Evolutionary conservation across 2,113 vertebrate genomes (phyloP), one percentile per base, ranked within the genome.

Genomic region (Nerophis ophidion): DNA sequence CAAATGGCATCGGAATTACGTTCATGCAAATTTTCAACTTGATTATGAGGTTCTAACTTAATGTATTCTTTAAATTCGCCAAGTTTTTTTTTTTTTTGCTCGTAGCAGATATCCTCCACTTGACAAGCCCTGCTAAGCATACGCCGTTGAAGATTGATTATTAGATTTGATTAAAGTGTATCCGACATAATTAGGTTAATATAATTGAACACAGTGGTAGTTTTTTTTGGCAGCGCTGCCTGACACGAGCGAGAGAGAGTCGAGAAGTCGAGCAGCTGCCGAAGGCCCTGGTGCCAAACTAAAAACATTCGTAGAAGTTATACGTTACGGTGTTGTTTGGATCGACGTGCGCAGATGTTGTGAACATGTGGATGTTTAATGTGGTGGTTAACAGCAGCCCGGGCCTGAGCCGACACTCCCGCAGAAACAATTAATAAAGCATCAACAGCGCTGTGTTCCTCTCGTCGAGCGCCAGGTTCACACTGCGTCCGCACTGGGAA

Each of bases 371-470:
- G 75, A 80, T 71, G 70, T 84, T 85, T 89, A 83, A 84, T 88
- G 71, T 76, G 79, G 75, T 75, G 70, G 77, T 84, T 86, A 86
- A 86, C 83, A 70, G 72, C 44, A 65, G 74, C 82, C 79, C 82
- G 80, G 58, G 66, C 73, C 72, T 75, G 67, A 72, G 65, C 78
- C 70, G 76, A 66, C 79, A 74, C 78, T 86, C 77, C 76, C 82
- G 78, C 63, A 84, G 83, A 88, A 85, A 85, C 82, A 81, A 89
- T 87, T 86, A 85, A 84, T 84, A 85, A 80, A 77, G 83, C 57
- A 70, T 82, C 84, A 83, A 84, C 79, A 77, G 73, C 52, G 70
- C 79, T 79, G 83, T 72, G 77, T 80, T 84, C 76, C 83, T 74
- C 77, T 74, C 42, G 8, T 70, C 65, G 75, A 78, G 76, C 80